A percentile compares a stretch with the other conserved stretches of the same genome.
These are phyloP conservation scores for Forbesichthys agassizii DNA, from an alignment of 2,113 vertebrate species.

Conservation along the genomic window DNA sequence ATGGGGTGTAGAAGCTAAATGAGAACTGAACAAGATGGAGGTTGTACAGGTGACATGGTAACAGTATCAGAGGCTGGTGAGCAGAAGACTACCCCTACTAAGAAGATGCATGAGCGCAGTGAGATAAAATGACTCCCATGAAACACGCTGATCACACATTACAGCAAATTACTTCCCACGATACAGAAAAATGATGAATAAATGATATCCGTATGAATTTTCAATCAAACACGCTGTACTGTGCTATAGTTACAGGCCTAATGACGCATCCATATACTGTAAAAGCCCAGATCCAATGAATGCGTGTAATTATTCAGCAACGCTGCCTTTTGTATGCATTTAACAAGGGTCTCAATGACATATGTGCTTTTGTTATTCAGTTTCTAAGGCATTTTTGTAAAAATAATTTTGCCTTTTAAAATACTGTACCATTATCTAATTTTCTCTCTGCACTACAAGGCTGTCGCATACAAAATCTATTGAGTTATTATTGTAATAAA, in stretches of 20 bases:
- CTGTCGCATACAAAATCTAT: too few relatives aligned
- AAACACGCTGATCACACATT: slow-evolving; percentile 59
- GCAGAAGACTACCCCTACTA: slow-evolving; percentile 50
- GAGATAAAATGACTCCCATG: slow-evolving; percentile 58
- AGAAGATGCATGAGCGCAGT: slow-evolving; percentile 44
- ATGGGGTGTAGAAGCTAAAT: slow-evolving; percentile 49
- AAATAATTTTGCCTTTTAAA: too few relatives aligned
- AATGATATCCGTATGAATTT: slow-evolving; percentile 66
- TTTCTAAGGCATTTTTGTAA: too few relatives aligned
- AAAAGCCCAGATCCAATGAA: slow-evolving; percentile 48
- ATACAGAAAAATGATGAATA: slow-evolving; percentile 50
- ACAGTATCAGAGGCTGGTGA: slow-evolving; percentile 47
- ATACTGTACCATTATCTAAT: too few relatives aligned
- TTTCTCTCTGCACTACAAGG: too few relatives aligned
- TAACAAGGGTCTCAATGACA: slow-evolving; percentile 43
- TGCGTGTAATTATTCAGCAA: slow-evolving; percentile 45
- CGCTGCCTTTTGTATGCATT: slow-evolving; percentile 35
- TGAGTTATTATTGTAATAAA: too few relatives aligned
- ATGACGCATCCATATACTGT: slow-evolving; percentile 30
- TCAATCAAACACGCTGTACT: slow-evolving; percentile 23
- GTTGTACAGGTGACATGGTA: slow-evolving; percentile 31
- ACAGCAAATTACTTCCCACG: slow-evolving; percentile 68
- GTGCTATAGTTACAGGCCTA: slow-evolving; percentile 21
- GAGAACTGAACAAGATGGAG: slow-evolving; percentile 7
- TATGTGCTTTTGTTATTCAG: slow-evolving; percentile 6